Evolutionary conservation across 2,888 invertebrate genomes (phyloP), one percentile per base, ranked within the genome.

Genomic region (Phengaris alcon): DNA sequence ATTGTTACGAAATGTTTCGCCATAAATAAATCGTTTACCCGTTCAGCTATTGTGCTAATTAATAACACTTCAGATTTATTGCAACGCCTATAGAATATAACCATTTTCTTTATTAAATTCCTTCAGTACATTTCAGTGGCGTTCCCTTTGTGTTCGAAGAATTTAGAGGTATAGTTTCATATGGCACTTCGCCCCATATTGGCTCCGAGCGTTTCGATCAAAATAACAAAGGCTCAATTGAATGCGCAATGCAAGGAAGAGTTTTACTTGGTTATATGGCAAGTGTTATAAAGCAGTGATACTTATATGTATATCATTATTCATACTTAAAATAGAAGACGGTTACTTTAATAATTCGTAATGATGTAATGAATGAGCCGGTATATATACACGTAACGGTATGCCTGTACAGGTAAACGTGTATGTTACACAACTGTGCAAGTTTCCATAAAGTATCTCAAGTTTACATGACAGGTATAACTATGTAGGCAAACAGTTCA

Each of bases 61-160:
- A 55, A 64, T 35, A 64, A 64, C 35, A 64, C 12, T 64, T 44
- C 2, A 64, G 64, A 64, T 64, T 64, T 64, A 64, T 64, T 35
- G 35, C 64, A 64, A 12, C 6, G 64, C 64, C 35, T 44, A 64
- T 10, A 52, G 52, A 52, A 52, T 44, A 44, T 22, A 64, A 64
- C 35, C 72, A 13, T 35, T 72, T 70, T 72, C 72, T 72, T 72
- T 72, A 72, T 72, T 72, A 72, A 72, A 72, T 72, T 72, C 72
- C 72, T 52, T 54, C 35, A 72, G 54, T 52, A 35, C 35, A 22
- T 52, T 72, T 72, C 72, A 15, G 22, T 70, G 12, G 70, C 70
- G 2, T 22, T 44, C 54, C 72, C 54, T 72, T 72, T 72, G 72
- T 72, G 52, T 22, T 51, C 48, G 51, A 70, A 51, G 70, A 70